A percentile compares a stretch with the other conserved stretches of the same genome.
Evolutionary conservation across 2,113 vertebrate species (phyloP).

Genomic region (Silurus glanis): DNA sequence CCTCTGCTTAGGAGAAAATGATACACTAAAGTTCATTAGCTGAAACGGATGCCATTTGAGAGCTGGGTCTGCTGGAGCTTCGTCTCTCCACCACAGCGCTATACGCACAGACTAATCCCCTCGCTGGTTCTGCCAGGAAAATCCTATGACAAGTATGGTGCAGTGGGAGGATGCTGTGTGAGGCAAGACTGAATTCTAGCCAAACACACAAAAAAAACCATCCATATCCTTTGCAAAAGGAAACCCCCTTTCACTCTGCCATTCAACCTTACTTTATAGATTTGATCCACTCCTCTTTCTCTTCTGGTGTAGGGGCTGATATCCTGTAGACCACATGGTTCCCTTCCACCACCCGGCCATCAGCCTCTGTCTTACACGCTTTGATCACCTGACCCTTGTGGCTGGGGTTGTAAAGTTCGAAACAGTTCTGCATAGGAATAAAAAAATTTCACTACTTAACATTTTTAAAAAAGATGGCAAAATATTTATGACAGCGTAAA

Average conservation of each 20-base stretch:
- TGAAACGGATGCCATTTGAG: conserved; percentile 32
- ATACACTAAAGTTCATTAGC: conserved; percentile 40
- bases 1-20: conserved; percentile 53
- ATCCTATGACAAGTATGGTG: background rate
- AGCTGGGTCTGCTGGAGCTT: conserved; percentile 46
- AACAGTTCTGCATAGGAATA: conserved; percentile 83
- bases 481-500: background rate
- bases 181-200: conserved; percentile 18
- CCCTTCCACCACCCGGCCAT: conserved; percentile 94
- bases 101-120: conserved; percentile 60
- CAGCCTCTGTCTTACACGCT: conserved; percentile 96
- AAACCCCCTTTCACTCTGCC: background rate
- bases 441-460: background rate
- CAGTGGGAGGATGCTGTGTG: conserved; percentile 18
- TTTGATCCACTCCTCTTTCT: conserved; percentile 99
- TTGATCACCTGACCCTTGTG: conserved; percentile 99
- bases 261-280: conserved; percentile 85
- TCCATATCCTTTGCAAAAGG: background rate
- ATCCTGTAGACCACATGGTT: conserved; percentile 98
- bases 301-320: conserved; percentile 94
- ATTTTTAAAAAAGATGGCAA: background rate
- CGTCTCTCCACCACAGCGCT: conserved; percentile 38
- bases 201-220: background rate
- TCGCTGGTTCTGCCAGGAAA: conserved; percentile 44
- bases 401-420: conserved; percentile 95